Evolutionary conservation across 1,140 invertebrate species (phyloP).

Genomic region (Drosophila subobscura): DNA sequence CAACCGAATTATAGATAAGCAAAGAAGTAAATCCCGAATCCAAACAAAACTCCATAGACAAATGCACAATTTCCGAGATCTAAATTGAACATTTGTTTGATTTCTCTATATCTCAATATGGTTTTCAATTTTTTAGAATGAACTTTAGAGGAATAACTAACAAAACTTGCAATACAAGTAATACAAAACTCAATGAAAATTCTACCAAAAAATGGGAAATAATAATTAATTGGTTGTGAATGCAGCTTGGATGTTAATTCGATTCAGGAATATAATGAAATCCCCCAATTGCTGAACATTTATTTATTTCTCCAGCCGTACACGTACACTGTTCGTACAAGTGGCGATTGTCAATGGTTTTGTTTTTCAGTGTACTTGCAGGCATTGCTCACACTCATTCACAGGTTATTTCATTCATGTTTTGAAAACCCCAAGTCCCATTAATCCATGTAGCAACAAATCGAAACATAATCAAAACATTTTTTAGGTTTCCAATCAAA

Average conservation of each 20-base stretch:
- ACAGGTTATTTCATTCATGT: constrained; percentile 30
- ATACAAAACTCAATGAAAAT: constrained; percentile 27
- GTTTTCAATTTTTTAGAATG: constrained; percentile 46
- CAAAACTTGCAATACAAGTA: constrained; percentile 24
- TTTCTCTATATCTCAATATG: constrained; percentile 42
- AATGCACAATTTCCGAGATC: constrained; percentile 46
- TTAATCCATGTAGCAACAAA: constrained; percentile 59
- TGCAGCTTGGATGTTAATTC: constrained; percentile 71
- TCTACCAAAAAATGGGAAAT: constrained; percentile 48
- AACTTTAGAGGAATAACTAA: constrained; percentile 31
- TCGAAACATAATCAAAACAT: constrained; percentile 82
- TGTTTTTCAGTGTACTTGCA: constrained; percentile 38
- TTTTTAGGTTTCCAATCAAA: constrained; percentile 79
- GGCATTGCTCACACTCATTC: constrained; percentile 31
- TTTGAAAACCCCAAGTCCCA: constrained; percentile 24
- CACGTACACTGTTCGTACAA: constrained; percentile 38
- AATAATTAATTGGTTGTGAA: constrained; percentile 82
- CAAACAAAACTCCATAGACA: constrained; percentile 57
- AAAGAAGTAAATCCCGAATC: constrained; percentile 24
- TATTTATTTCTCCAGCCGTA: constrained; percentile 39
- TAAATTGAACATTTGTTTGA: constrained; percentile 42
- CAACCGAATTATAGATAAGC: constrained; percentile 39
- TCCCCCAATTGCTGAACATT: constrained; percentile 67
- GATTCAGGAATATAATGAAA: constrained; percentile 62
- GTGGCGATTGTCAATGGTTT: constrained; percentile 33